Conservation (phyloP, 2,113 vertebrate genomes). For the Pholis gunnellus region DNA sequence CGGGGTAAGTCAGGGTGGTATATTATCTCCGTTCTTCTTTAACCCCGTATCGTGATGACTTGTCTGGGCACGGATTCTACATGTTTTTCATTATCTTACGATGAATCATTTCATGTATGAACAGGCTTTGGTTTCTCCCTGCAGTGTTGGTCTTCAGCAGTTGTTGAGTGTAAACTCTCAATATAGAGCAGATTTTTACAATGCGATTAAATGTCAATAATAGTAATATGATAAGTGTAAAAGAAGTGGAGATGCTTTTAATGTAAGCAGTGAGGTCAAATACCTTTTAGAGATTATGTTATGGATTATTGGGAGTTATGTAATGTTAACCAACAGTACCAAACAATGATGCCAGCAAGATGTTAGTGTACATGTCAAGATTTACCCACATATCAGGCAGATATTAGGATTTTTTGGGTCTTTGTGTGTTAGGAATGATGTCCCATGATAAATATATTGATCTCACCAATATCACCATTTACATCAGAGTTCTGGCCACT, state of each 20-base stretch:
- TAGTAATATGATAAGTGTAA: neutral
- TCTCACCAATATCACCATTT: neutral
- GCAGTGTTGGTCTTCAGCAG: neutral
- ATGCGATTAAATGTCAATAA: neutral
- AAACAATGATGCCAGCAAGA: neutral
- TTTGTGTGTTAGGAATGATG: neutral
- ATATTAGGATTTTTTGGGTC: neutral
- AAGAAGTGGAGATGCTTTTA: neutral
- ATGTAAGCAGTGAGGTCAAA: neutral
- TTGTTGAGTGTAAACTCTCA: neutral
- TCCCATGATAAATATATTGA: neutral
- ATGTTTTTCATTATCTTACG: neutral
- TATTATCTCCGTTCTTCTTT: neutral
- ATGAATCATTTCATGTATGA: neutral
- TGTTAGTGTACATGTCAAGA: neutral
- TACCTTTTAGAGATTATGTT: neutral
- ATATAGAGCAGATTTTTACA: neutral
- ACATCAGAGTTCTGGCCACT: neutral
- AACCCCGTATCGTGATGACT: neutral
- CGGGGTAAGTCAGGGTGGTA: neutral
- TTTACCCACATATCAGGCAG: neutral
- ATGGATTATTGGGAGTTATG: neutral
- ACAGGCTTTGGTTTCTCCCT: neutral
- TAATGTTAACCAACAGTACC: neutral
- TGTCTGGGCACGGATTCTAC: neutral